Percentiles rank a stretch among this genome's conserved stretches.
phyloP scores from a whole-genome alignment of 2,113 vertebrate species.

The Hymenochirus boettgeri region DNA sequence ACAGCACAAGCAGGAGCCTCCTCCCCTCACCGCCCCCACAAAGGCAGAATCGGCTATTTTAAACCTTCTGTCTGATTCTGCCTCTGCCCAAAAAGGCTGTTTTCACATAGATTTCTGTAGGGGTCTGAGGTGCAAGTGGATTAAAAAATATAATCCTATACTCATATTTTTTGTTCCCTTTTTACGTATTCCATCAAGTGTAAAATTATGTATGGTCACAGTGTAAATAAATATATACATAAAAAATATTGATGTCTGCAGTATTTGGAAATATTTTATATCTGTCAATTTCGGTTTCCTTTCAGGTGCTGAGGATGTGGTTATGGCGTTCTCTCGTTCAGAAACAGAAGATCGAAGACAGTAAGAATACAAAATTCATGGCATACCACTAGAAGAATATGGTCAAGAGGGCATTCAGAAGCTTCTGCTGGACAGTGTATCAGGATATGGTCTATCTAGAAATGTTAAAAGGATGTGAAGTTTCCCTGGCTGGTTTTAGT shows the following conservation, averaged over 20 bases:
- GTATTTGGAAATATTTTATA: too few relatives aligned
- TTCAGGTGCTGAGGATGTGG: constrained; percentile 94
- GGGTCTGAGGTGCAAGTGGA: background rate
- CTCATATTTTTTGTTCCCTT: too few relatives aligned
- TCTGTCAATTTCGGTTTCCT: constrained; percentile 14
- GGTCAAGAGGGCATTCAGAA: constrained; percentile 50
- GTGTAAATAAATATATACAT: too few relatives aligned
- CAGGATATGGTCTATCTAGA: constrained; percentile 42
- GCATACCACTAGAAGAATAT: constrained; percentile 40
- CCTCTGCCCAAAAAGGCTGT: too few relatives aligned
- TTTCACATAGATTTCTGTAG: too few relatives aligned
- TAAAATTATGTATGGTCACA: too few relatives aligned
- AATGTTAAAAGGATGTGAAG: constrained; percentile 13
- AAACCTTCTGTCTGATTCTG: too few relatives aligned
- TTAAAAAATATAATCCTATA: background rate
- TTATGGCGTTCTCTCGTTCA: constrained; percentile 97
- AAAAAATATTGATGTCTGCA: too few relatives aligned
- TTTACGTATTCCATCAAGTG: too few relatives aligned
- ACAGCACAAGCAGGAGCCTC: too few relatives aligned
- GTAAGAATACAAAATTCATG: constrained; percentile 61
- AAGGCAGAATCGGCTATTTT: too few relatives aligned
- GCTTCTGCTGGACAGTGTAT: constrained; percentile 45
- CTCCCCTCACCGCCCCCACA: too few relatives aligned
- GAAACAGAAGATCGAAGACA: constrained; percentile 95
- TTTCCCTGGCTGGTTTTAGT: constrained; percentile 28